Conservation (phyloP, 2,113 vertebrate species). For the Megalops atlanticus region DNA sequence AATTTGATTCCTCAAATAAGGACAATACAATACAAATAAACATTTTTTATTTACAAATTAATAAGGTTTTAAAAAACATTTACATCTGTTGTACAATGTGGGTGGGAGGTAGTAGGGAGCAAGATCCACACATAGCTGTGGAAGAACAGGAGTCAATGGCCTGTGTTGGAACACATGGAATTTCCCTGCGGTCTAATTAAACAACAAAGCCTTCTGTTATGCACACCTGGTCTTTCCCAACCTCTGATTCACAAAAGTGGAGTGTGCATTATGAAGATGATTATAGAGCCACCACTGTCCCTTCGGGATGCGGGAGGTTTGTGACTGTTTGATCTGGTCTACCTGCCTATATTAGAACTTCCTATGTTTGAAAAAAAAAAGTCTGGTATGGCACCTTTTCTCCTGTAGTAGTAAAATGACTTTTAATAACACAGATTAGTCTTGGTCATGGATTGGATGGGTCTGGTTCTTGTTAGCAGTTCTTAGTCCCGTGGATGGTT, state of each 20-base stretch:
- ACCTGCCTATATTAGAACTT: background rate
- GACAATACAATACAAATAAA: background rate
- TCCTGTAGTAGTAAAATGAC: background rate
- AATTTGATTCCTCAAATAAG: too few species aligned
- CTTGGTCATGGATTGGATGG: background rate
- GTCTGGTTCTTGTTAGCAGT: background rate
- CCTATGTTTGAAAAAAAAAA: too few species aligned
- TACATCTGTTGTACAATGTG: background rate
- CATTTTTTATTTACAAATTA: background rate
- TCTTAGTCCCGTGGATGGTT: background rate
- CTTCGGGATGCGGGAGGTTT: background rate
- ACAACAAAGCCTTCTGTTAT: slow-evolving; percentile 29
- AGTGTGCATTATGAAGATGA: slow-evolving; percentile 46
- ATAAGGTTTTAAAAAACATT: background rate
- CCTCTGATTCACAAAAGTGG: slow-evolving; percentile 38
- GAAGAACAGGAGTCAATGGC: background rate
- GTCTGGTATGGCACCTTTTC: background rate
- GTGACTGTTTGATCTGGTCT: slow-evolving; percentile 6
- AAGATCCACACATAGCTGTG: background rate
- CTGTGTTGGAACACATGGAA: slow-evolving; percentile 26
- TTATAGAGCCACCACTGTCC: slow-evolving; percentile 46
- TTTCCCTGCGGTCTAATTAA: slow-evolving; percentile 49
- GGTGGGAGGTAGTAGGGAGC: background rate
- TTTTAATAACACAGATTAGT: slow-evolving; percentile 21
- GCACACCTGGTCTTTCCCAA: slow-evolving; percentile 42